phyloP scores from a whole-genome alignment of 2,888 invertebrate genomes.

The Platerodrilus igneus region DNA sequence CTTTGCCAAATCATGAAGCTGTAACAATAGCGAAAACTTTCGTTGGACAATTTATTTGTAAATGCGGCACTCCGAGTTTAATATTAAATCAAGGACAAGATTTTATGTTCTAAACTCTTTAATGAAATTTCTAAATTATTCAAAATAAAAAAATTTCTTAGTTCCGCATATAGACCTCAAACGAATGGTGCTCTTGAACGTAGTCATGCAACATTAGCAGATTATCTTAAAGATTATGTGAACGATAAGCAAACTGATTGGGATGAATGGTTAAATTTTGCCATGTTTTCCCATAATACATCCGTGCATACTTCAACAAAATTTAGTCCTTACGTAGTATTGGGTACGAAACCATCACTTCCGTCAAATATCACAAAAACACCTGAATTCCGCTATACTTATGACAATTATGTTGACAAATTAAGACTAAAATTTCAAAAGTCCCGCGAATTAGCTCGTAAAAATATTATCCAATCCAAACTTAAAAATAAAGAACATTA shows the following conservation, averaged over 20 bases:
- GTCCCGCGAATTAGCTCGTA: conserved; percentile 27
- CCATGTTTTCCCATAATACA: conserved; percentile 32
- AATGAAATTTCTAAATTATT: conserved; percentile 24
- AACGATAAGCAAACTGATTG: conserved; percentile 26
- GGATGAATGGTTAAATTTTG: conserved; percentile 19
- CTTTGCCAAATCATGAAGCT: conserved; percentile 37
- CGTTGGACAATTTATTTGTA: conserved; percentile 26
- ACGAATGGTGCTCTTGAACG: conserved; percentile 35
- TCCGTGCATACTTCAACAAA: conserved; percentile 32
- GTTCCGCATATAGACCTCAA: conserved; percentile 33
- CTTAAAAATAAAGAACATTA: conserved; percentile 24
- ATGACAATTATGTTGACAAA: conserved; percentile 28
- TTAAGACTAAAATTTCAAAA: conserved; percentile 27
- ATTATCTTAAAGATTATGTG: conserved; percentile 33
- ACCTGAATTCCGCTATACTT: conserved; percentile 30
- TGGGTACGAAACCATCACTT: conserved; percentile 27
- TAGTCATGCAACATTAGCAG: conserved; percentile 32
- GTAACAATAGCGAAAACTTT: conserved; percentile 33
- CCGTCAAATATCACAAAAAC: conserved; percentile 23
- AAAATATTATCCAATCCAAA: conserved; percentile 28
- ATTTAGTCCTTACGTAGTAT: conserved; percentile 34
- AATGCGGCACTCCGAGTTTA: conserved; percentile 22
- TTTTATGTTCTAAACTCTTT: conserved; percentile 19
- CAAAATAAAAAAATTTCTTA: conserved; percentile 30
- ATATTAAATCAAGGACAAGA: conserved; percentile 26